Base-by-base conservation (phyloP, 2,113 vertebrate species). In the Macheiramphus alcinus region DNA sequence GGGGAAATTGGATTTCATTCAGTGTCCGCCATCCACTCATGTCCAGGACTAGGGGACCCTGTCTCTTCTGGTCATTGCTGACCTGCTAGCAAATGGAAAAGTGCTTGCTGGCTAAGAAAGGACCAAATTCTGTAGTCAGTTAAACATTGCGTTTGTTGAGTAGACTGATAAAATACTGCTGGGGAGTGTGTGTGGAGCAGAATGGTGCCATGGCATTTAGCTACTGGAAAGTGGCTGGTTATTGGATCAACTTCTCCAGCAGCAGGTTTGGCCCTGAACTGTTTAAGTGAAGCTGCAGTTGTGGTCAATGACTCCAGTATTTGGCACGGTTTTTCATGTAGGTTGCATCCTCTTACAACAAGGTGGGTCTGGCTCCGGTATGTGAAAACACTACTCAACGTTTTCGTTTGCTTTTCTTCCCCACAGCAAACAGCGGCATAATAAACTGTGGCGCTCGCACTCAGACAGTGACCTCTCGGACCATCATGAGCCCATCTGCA, bases 401-500 rank as follows among this genome's bases (percentile, higher is more conserved):
- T 76, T 50, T 32, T 61, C 32, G 4, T 67, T 70, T 70, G 63
- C 74, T 86, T 42, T 89, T 96, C 84, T 87, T 55, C 53, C 96
- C 83, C 14, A 2, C 98, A 99, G 99, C 98, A 99, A 99, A 97
- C 99, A 99, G 95, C 97, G 99, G 13, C 99, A 99, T 91, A 99
- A 99, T 88, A 99, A 99, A 85, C 98, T 99, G 25, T 99, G 99
- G 99, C 98, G 99, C 78, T 99, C 99, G 0, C 99, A 99, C 98
- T 99, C 99, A 0, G 99, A 99, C 79, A 98, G 99, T 1, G 99
- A 99, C 96, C 98, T 99, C 48, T 99, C 99, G 0, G 99, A 99
- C 88, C 98, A 98, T 38, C 98, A 98, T 0, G 98, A 99, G 82
- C 97, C 98, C 76, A 98, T 98, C 94, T 98, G 98, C 29, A 97